Evolutionary conservation across 1,140 invertebrate genomes (phyloP).

Genomic region (Drosophila truncata): DNA sequence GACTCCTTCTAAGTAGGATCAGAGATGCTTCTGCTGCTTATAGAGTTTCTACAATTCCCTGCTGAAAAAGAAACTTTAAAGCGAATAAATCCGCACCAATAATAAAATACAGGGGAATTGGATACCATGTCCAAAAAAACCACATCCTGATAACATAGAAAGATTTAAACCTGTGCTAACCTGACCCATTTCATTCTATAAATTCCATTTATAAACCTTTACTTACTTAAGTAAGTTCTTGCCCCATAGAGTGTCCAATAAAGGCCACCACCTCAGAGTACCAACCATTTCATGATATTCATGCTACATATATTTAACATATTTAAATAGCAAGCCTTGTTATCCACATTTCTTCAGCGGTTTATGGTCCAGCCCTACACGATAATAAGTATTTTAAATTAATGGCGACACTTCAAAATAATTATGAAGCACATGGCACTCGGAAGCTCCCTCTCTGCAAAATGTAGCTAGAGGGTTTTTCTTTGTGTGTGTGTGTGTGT

Average conservation of each 20-base stretch:
- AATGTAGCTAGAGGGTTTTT: constrained; percentile 11
- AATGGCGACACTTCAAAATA: constrained; percentile 79
- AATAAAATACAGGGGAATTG: too few relatives aligned
- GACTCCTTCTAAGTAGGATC: too few relatives aligned
- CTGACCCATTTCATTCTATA: not conserved
- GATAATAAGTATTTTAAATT: constrained; percentile 80
- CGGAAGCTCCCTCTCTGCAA: not conserved
- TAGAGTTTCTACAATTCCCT: too few relatives aligned
- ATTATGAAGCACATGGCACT: constrained; percentile 76
- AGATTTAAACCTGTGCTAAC: too few relatives aligned
- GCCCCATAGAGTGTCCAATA: not conserved
- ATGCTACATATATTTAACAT: constrained; percentile 64
- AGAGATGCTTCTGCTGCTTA: too few relatives aligned
- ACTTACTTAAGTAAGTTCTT: not conserved
- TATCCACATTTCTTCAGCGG: constrained; percentile 65
- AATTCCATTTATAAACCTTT: not conserved
- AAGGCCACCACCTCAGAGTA: constrained; percentile 2
- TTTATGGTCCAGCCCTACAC: constrained; percentile 61
- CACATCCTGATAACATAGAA: too few relatives aligned
- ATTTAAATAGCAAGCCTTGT: constrained; percentile 68
- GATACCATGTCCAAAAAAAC: too few relatives aligned
- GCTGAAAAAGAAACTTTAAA: too few relatives aligned
- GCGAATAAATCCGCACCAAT: too few relatives aligned
- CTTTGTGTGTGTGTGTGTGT: constrained; percentile 58
- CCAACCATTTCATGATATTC: not conserved